These are phyloP conservation scores for Drosophila auraria DNA, from an alignment of 1,140 invertebrate species.

Conservation along the genomic window DNA sequence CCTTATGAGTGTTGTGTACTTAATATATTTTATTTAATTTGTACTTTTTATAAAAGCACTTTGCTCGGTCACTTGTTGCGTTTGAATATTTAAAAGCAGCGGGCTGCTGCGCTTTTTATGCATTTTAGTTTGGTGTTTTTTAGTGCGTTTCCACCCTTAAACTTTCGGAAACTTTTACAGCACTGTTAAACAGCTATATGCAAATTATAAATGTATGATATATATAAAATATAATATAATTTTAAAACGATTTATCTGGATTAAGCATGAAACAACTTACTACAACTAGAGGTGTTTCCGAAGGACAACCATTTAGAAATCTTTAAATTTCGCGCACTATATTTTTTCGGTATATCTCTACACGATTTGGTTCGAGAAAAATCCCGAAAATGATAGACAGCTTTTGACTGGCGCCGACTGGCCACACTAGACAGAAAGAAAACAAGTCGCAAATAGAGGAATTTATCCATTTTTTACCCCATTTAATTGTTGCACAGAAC, in stretches of 20 bases:
- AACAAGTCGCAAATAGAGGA: constrained; percentile 42
- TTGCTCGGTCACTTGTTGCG: constrained; percentile 37
- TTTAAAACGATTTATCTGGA: no score
- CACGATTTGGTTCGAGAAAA: not conserved
- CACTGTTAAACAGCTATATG: not conserved
- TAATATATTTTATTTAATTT: not conserved
- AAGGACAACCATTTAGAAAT: no score
- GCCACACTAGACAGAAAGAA: constrained; percentile 14
- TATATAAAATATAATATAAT: no score
- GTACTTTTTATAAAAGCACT: not conserved
- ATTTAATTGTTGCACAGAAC: constrained; percentile 2
- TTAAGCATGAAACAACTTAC: no score
- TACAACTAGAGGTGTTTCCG: no score
- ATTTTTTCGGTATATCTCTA: not conserved
- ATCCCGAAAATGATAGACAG: not conserved
- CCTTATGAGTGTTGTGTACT: not conserved
- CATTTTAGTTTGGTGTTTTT: constrained; percentile 38
- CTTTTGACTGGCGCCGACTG: not conserved
- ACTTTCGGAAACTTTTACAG: not conserved
- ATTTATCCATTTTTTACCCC: constrained; percentile 5
- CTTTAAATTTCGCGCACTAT: not conserved
- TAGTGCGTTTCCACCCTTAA: constrained; percentile 36
- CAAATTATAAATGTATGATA: not conserved
- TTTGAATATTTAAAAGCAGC: constrained; percentile 57
- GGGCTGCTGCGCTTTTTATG: constrained; percentile 55